Base-by-base conservation (phyloP, 2,888 invertebrate species). In the Tyria jacobaeae region DNA sequence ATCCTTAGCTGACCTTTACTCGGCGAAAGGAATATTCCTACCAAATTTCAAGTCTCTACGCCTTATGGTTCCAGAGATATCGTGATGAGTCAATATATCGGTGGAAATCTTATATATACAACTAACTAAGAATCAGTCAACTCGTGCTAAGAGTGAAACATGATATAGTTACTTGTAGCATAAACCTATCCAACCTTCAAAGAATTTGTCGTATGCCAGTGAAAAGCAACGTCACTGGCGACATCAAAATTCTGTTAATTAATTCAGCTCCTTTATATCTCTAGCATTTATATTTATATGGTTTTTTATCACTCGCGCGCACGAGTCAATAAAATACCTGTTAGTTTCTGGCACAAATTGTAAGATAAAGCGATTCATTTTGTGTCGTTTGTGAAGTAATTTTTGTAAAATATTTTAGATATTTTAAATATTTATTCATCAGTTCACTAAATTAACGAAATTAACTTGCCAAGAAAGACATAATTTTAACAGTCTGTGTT, bases 161-260 rank as follows among this genome's bases (percentile, higher is more conserved):
- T 70, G 70, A 61, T 71, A 68, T 76, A 68, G 69, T 60, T 76
- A 61, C 17, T 60, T 80, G 64, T 75, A 62, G 79, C 78, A 80
- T 78, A 58, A 57, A 61, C 55, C 41, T 27, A 48, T 63, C 60
- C 68, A 80, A 76, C 62, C 79, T 78, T 76, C 79, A 73, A 88
- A 87, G 86, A 90, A 91, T 90, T 88, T 90, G 90, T 90, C 88
- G 85, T 83, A 76, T 79, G 83, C 80, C 84, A 85, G 86, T 86
- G 87, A 87, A 89, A 87, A 82, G 83, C 75, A 75, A 85, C 82
- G 82, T 81, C 73, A 82, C 78, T 73, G 82, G 71, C 73, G 71
- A 85, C 89, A 84, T 90, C 88, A 88, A 87, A 87, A 81, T 84
- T 89, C 86, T 87, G 87, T 89, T 92, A 92, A 93, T 93, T 92